Percentiles rank a stretch among this genome's conserved stretches.
Conservation (phyloP, 2,113 vertebrate genomes). For the Microtus richardsoni region DNA sequence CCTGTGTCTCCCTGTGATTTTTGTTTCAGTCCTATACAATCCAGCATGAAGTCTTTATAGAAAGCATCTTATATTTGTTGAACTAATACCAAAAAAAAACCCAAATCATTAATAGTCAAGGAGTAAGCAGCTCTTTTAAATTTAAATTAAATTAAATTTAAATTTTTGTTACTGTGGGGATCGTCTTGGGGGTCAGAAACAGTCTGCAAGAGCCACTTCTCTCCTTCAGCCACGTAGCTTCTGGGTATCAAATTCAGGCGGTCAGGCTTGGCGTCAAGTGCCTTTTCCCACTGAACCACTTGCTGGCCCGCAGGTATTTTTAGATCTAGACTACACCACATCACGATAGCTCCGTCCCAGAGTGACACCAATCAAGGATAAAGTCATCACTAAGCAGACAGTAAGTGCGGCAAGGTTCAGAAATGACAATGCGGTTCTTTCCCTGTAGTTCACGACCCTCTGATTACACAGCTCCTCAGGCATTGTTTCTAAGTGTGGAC, state of each 20-base stretch:
- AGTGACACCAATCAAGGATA: neutral
- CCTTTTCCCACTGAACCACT: neutral
- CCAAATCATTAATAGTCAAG: neutral
- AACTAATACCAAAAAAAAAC: neutral
- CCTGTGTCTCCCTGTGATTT: conserved; percentile 68
- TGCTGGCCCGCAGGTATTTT: too few species aligned
- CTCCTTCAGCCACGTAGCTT: neutral
- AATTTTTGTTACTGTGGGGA: neutral
- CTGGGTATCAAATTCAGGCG: neutral
- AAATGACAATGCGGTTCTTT: neutral
- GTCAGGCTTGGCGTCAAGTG: neutral
- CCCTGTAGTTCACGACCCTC: neutral
- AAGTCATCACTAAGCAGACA: neutral
- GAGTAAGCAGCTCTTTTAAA: neutral
- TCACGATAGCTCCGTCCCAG: conserved; percentile 1
- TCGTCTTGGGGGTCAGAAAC: neutral
- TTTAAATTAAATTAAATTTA: too few species aligned
- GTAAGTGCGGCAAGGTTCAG: neutral
- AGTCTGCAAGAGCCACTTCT: neutral
- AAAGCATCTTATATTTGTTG: neutral
- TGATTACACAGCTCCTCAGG: neutral
- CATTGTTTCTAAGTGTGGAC: neutral
- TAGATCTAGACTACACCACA: neutral
- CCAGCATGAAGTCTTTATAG: neutral
- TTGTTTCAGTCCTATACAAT: conserved; percentile 69